Base-by-base conservation (phyloP, 2,888 invertebrate genomes). In the Adelphocoris suturalis region DNA sequence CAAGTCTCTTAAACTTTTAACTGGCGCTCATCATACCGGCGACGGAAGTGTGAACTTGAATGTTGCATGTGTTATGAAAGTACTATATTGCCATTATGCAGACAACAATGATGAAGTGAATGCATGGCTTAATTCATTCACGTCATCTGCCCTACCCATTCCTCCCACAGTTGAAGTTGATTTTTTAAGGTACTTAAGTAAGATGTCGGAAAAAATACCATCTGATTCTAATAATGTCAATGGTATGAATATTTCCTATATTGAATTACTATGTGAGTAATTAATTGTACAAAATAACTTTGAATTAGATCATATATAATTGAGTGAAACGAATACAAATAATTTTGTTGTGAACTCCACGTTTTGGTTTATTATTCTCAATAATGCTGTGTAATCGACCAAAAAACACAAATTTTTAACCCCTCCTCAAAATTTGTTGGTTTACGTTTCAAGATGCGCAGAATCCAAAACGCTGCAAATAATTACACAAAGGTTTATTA, bases 191-290 rank as follows among this genome's bases (percentile, higher is more conserved):
- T 76, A 76, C 12, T 55, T 88, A 48, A 47, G 14, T 2, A 11
- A 23, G 11, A 68, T 48, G 76, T 86, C 86, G 9, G 68, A 68
- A 48, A 75, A 47, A 28, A 86, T 86, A n/a, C 86, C 86, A 11
- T 68, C 12, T 13, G 68, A 23, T 1, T 68, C 68, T 7, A 85
- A 57, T n/a, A 61, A 16, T 46, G 84, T 84, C 11, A 85, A 85
- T 85, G 57, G 57, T 7, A 85, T 85, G 85, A 85, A 28, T 2
- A 37, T 85, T 37, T 85, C 85, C 2, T 85, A 85, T 28, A 14
- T 84, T 7, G 37, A 37, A 37, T 37, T 37, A 37, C 37, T n/a
- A n/a, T n/a, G n/a, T n/a, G n/a, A n/a, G n/a, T n/a, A n/a, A n/a
- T n/a, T n/a, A n/a, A 4, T 37, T 37, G 37, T 37, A 7, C 37